phyloP scores from a whole-genome alignment of 2,888 invertebrate genomes.

The Acheta domesticus region DNA sequence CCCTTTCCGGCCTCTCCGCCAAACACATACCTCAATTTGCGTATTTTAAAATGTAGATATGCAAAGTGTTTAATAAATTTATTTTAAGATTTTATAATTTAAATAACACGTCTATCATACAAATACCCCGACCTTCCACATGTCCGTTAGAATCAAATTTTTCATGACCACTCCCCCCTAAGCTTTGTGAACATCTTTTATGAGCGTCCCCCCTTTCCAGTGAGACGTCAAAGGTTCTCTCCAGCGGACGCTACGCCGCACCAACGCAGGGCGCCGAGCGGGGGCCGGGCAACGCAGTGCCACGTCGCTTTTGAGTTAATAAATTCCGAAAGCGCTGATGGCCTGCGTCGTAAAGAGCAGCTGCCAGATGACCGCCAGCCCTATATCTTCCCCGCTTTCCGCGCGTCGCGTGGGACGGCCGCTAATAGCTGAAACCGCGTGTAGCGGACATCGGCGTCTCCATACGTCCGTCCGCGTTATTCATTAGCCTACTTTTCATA shows the following conservation, averaged over 20 bases:
- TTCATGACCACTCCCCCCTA: too few species aligned
- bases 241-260: background rate
- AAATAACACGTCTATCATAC: too few species aligned
- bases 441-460: background rate
- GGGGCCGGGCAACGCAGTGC: background rate
- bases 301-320: background rate
- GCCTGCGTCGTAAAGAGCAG: background rate
- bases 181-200: too few species aligned
- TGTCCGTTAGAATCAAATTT: too few species aligned
- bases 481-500: constrained; percentile 18
- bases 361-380: background rate
- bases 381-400: background rate
- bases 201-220: background rate
- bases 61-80: too few species aligned
- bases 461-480: background rate
- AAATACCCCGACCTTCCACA: too few species aligned
- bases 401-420: background rate
- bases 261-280: background rate
- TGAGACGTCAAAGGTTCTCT: background rate
- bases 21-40: too few species aligned
- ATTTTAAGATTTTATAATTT: too few species aligned
- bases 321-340: constrained; percentile 2
- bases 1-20: too few species aligned
- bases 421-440: background rate
- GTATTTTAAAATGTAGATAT: too few species aligned